Percentiles rank a stretch among this genome's conserved stretches.
Evolutionary conservation across 92 coral and sea anemone genomes (phyloP).

Genomic region (Zoanthus gigantus): DNA sequence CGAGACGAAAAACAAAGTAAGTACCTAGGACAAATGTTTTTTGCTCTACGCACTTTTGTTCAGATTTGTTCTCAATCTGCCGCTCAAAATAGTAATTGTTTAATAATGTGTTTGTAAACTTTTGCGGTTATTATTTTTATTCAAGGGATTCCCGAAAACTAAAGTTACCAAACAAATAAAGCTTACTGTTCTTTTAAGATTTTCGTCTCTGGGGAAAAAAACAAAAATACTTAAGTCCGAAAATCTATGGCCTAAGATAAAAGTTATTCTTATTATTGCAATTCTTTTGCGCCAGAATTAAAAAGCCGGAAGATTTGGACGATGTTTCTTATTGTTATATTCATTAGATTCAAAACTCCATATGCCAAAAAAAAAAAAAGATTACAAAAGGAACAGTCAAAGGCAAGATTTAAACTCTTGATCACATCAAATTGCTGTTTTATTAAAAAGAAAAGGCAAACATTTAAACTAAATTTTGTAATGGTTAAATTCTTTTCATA

Average conservation of each 20-base stretch:
- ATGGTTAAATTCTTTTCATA: background rate
- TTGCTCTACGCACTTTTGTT: too few species aligned
- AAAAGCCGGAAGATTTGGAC: slow-evolving; percentile 7
- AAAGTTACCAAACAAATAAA: background rate
- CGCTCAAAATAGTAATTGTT: background rate
- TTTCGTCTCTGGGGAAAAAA: background rate
- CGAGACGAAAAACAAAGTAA: slow-evolving; percentile 82
- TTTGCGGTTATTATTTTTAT: background rate
- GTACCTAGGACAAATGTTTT: slow-evolving; percentile 10
- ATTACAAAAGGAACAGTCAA: slow-evolving; percentile 22
- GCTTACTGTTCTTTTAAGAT: slow-evolving; percentile 35
- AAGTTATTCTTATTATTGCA: background rate
- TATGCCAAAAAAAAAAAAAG: background rate
- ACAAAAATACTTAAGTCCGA: background rate
- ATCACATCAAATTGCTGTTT: background rate
- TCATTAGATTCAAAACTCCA: background rate
- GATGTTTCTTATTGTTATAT: background rate
- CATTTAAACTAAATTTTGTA: background rate
- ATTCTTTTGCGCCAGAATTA: background rate
- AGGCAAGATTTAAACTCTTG: background rate
- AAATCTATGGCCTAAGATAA: background rate
- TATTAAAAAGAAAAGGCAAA: background rate
- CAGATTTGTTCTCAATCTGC: slow-evolving; percentile 15
- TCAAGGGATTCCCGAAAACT: background rate
- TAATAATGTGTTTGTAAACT: background rate